Evolutionary conservation across 2,797 vertebrate genomes (phyloP).

Genomic region (Nothura maculosa): DNA sequence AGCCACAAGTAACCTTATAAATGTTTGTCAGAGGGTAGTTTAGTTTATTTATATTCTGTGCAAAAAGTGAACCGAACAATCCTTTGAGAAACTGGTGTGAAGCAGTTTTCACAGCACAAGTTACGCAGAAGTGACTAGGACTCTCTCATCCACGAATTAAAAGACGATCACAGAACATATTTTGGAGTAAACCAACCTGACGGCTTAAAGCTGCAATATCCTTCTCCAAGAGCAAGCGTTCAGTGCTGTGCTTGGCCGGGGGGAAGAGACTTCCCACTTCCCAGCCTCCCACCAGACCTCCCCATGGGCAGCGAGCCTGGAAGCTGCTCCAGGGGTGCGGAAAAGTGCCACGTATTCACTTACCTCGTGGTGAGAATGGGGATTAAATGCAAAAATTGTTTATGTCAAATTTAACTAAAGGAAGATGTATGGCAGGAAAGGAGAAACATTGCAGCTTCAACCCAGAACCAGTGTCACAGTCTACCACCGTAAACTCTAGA

Average conservation of each 20-base stretch:
- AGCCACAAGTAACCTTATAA: constrained; percentile 33
- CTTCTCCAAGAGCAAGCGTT: constrained; percentile 33
- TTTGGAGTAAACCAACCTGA: constrained; percentile 69
- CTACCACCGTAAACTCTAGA: constrained; percentile 54
- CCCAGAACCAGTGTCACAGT: constrained; percentile 42
- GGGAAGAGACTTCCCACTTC: neutral
- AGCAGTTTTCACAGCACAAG: constrained; percentile 67
- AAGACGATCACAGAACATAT: constrained; percentile 65
- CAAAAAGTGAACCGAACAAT: constrained; percentile 47
- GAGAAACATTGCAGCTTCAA: constrained; percentile 69
- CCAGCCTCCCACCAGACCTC: constrained; percentile 1
- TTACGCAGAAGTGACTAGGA: constrained; percentile 48
- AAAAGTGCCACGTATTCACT: constrained; percentile 15
- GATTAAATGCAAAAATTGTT: constrained; percentile 16
- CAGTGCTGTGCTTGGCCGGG: constrained; percentile 16
- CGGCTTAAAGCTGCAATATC: constrained; percentile 61
- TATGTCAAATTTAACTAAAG: constrained; percentile 21
- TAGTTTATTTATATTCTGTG: constrained; percentile 27
- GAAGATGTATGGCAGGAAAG: neutral
- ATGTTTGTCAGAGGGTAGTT: neutral
- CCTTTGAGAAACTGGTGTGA: constrained; percentile 15
- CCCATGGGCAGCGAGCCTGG: neutral
- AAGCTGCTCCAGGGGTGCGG: neutral
- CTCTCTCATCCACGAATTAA: constrained; percentile 51
- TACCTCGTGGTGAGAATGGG: constrained; percentile 63